These are phyloP conservation scores for Platyscapa corneri DNA, from an alignment of 1,140 invertebrate genomes.

Conservation along the genomic window DNA sequence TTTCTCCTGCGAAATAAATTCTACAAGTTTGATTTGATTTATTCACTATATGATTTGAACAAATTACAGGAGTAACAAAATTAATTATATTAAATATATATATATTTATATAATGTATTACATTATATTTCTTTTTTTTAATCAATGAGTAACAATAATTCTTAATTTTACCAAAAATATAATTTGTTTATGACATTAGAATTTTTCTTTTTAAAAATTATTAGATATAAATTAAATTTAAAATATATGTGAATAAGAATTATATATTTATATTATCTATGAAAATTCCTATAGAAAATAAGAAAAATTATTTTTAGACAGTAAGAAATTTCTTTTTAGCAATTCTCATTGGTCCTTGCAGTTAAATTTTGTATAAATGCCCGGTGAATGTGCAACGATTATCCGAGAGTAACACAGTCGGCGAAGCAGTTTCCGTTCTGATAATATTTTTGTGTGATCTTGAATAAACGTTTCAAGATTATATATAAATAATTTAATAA, in stretches of 20 bases:
- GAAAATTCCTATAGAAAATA: too few species aligned
- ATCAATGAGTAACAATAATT: background rate
- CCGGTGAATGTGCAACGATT: background rate
- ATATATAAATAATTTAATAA: slow-evolving; percentile 1
- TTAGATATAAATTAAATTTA: too few species aligned
- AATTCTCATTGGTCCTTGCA: background rate
- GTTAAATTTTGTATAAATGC: background rate
- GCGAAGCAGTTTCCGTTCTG: background rate
- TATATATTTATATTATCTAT: too few species aligned
- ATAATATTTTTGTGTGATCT: slow-evolving; percentile 5
- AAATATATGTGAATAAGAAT: too few species aligned
- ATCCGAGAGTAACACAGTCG: background rate
- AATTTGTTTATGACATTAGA: background rate
- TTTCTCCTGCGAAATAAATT: background rate
- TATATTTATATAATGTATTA: too few species aligned
- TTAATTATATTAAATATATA: too few species aligned
- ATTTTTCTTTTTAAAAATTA: too few species aligned
- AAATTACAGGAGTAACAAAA: too few species aligned
- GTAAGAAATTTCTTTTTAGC: background rate
- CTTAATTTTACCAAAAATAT: background rate
- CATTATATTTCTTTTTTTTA: too few species aligned
- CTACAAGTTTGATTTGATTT: background rate
- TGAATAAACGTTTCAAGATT: background rate
- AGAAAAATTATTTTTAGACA: too few species aligned
- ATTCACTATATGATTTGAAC: background rate